Evolutionary conservation across 2,797 vertebrate genomes (phyloP), one percentile per base, ranked within the genome.

Genomic region (Neoniphon sammara): DNA sequence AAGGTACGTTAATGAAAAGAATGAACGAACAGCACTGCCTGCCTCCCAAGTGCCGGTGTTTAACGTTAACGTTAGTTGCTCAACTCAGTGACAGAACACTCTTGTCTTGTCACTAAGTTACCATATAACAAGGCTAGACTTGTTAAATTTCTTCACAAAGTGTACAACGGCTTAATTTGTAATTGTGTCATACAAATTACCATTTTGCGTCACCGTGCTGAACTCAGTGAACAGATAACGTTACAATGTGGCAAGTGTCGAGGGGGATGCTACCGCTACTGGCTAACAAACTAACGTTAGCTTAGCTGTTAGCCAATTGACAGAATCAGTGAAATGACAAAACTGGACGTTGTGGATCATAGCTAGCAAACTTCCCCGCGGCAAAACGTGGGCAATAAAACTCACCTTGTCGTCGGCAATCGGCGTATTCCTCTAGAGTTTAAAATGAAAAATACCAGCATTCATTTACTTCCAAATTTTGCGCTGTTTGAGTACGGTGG

Each of bases 301-400:
- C 85, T 73, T 87, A 83, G 85, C 82, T 1, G 61, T 81, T 85
- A 84, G 88, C 85, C 27, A n/a, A 27, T 54, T 65, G 27, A 66
- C 60, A 55, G 46, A 4, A 63, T 23, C 11, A 47, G 67, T 59
- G 53, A 76, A 62, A 71, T 21, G 61, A 76, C 67, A 72, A 14
- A 27, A 30, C 70, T 55, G 77, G 36, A 34, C 79, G 52, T 58
- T 30, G 66, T 17, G 49, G 31, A 77, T 47, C 73, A 21, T 52
- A 58, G 61, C 55, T 54, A 7, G 12, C 25, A 55, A 84, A 85
- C 68, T 75, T 44, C 54, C 20, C 4, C 7, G 15, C 18, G 15
- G 31, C 3, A 30, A 70, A 68, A 57, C 7, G 36, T 1, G 27
- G 4, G 11, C 4, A 31, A 44, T 34, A 30, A 34, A 84, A 88